Conservation (phyloP, 2,888 invertebrate genomes). For the Bursaphelenchus okinawaensis region DNA sequence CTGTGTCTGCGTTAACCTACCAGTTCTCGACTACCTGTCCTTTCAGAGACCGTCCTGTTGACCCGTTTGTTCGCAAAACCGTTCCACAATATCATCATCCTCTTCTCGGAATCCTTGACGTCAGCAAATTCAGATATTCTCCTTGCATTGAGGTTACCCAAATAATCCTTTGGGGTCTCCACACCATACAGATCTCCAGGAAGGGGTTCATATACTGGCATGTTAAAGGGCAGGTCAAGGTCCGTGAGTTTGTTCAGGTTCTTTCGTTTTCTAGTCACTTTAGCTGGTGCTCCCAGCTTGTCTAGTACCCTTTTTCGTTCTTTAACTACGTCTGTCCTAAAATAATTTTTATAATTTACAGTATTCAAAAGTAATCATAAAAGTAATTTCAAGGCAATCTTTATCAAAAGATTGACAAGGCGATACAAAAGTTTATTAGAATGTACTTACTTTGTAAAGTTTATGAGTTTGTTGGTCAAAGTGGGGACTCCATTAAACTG, state of each 20-base stretch:
- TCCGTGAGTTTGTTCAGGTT: not conserved
- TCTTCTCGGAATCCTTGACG: not conserved
- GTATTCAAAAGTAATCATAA: too few species aligned
- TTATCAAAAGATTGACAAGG: too few species aligned
- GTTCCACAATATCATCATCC: constrained; percentile 5
- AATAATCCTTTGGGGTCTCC: not conserved
- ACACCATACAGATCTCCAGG: not conserved
- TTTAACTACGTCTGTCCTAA: not conserved
- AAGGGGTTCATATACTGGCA: not conserved
- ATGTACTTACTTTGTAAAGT: not conserved
- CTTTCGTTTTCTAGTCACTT: not conserved
- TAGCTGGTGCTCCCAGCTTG: not conserved
- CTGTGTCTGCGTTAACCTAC: too few species aligned
- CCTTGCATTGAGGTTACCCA: not conserved
- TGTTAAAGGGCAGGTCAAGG: not conserved
- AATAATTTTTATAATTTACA: too few species aligned
- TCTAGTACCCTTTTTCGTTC: not conserved
- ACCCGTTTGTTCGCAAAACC: not conserved
- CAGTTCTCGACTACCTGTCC: not conserved
- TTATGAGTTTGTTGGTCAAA: not conserved
- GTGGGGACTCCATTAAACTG: not conserved
- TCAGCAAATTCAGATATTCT: constrained; percentile 3
- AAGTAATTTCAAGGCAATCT: too few species aligned
- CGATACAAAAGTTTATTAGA: too few species aligned
- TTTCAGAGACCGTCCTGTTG: not conserved